Evolutionary conservation across 2,797 vertebrate genomes (phyloP).

Genomic region (Vespertilio murinus): DNA sequence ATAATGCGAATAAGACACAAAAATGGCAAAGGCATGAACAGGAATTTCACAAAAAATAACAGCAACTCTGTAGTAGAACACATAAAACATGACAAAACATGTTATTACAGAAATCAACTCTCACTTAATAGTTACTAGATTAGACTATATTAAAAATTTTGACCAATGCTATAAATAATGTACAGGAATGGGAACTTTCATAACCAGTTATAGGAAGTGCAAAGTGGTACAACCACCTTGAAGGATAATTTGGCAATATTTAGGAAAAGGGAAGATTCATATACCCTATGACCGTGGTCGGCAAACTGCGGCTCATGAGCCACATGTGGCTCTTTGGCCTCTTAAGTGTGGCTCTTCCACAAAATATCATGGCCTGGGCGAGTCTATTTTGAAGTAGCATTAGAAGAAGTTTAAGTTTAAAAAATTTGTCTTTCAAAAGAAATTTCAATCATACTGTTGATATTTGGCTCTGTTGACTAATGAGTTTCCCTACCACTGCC

Average conservation of each 20-base stretch:
- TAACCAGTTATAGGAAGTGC: neutral
- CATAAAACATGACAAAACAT: neutral
- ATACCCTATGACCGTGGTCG: neutral
- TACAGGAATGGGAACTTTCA: neutral
- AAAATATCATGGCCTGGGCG: too few relatives aligned
- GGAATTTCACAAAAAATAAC: neutral
- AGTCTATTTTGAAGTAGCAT: too few relatives aligned
- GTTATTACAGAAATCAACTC: neutral
- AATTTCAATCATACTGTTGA: too few relatives aligned
- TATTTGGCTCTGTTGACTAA: too few relatives aligned
- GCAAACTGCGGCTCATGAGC: too few relatives aligned
- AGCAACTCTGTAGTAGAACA: neutral
- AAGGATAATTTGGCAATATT: neutral
- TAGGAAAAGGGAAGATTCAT: neutral
- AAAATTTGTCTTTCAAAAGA: too few relatives aligned
- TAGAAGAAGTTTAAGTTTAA: too few relatives aligned
- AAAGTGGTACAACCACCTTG: neutral
- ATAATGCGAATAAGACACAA: conserved; percentile 3
- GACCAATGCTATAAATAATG: neutral
- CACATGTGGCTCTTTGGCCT: too few relatives aligned
- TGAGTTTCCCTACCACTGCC: too few relatives aligned
- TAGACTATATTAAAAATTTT: conserved; percentile 11
- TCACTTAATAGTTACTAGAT: neutral
- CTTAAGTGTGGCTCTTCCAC: too few relatives aligned
- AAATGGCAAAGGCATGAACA: neutral